Conservation (phyloP, 2,888 invertebrate species). For the Hesperia comma region DNA sequence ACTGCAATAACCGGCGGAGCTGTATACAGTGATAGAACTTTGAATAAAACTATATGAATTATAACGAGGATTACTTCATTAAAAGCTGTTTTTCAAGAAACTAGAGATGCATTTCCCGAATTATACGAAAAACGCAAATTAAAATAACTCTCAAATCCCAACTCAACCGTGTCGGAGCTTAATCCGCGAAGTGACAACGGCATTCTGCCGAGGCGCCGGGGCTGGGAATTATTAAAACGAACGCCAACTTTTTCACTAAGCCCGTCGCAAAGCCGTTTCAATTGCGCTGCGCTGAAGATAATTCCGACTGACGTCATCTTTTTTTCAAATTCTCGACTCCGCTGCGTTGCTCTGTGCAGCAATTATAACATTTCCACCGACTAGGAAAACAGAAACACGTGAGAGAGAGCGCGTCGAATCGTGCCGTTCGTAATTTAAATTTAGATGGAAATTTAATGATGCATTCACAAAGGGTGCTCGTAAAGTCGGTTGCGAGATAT, state of each 20-base stretch:
- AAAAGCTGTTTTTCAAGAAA: conserved; percentile 36
- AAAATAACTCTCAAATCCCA: conserved; percentile 82
- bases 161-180: conserved; percentile 83
- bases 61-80: conserved; percentile 31
- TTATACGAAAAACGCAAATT: conserved; percentile 79
- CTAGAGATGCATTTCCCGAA: conserved; percentile 52
- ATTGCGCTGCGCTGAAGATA: conserved; percentile 84
- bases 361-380: conserved; percentile 83
- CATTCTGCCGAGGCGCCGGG: conserved; percentile 84
- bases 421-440: conserved; percentile 82
- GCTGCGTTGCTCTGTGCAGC: conserved; percentile 80
- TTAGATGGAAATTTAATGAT: conserved; percentile 85
- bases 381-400: conserved; percentile 84
- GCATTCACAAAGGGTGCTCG: conserved; percentile 83
- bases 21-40: conserved; percentile 7
- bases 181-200: conserved; percentile 84
- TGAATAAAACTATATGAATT: conserved; percentile 25
- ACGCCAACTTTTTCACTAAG: conserved; percentile 84
- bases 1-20: not conserved
- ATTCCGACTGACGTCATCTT: conserved; percentile 84
- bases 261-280: conserved; percentile 84
- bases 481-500: conserved; percentile 84
- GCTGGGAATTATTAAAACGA: conserved; percentile 84
- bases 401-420: conserved; percentile 76
- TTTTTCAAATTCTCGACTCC: conserved; percentile 81